phyloP scores from a whole-genome alignment of 2,113 vertebrate genomes.

The Poeciliopsis occidentalis region DNA sequence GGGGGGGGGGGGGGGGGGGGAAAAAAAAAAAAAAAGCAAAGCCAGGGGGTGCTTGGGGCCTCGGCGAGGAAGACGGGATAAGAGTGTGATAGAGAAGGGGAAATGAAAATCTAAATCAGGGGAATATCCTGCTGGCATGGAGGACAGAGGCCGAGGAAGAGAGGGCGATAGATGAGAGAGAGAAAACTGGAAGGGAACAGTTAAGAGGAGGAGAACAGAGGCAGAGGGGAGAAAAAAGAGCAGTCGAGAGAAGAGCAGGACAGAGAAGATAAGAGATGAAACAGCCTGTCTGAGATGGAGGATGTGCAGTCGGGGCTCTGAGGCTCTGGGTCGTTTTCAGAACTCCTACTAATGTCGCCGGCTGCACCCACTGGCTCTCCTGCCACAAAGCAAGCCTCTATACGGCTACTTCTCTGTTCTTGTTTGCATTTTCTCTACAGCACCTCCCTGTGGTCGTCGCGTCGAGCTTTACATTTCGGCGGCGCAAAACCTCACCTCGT shows the following conservation, averaged over 20 bases:
- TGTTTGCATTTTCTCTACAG: conserved; percentile 46
- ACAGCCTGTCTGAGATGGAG: conserved; percentile 69
- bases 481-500: conserved; percentile 10
- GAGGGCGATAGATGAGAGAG: conserved; percentile 64
- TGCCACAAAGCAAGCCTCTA: conserved; percentile 53
- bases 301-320: conserved; percentile 73
- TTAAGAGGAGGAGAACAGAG: conserved; percentile 55
- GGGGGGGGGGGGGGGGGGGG: conserved; percentile 70
- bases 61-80: conserved; percentile 72
- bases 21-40: conserved; percentile 64
- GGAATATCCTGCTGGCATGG: conserved; percentile 77
- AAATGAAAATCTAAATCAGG: conserved; percentile 81
- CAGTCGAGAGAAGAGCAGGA: conserved; percentile 59
- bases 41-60: conserved; percentile 59
- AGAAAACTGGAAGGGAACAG: conserved; percentile 57
- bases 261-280: conserved; percentile 72
- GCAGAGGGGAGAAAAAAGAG: conserved; percentile 58
- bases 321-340: conserved; percentile 68
- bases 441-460: conserved; percentile 69
- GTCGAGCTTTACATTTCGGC: conserved; percentile 19
- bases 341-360: conserved; percentile 72
- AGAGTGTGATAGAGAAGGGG: conserved; percentile 72
- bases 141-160: conserved; percentile 69
- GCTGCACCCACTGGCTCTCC: conserved; percentile 66
- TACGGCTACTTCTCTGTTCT: conserved; percentile 11